These are phyloP conservation scores for Dyspetes luteomarginatus DNA, from an alignment of 2,888 invertebrate genomes.

Conservation along the genomic window DNA sequence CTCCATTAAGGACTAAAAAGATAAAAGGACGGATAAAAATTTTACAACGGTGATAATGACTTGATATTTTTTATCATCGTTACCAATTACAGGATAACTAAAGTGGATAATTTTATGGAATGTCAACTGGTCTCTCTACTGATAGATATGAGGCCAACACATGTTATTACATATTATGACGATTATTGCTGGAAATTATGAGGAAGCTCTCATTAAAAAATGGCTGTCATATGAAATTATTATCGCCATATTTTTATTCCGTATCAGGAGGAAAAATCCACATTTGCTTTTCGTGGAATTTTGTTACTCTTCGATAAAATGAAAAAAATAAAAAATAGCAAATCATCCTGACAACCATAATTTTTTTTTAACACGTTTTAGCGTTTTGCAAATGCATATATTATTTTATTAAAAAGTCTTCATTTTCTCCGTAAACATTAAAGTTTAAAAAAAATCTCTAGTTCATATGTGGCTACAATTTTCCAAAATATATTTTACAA, in stretches of 20 bases:
- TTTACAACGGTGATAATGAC: not conserved
- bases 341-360: no score
- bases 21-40: not conserved
- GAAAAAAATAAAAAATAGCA: no score
- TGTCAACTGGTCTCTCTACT: not conserved
- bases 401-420: no score
- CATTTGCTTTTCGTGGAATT: not conserved
- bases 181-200: constrained; percentile 1
- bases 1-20: not conserved
- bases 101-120: not conserved
- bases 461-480: no score
- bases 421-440: no score
- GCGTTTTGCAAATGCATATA: no score
- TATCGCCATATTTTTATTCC: constrained; percentile 10
- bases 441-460: no score
- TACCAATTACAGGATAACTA: not conserved
- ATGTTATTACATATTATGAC: not conserved
- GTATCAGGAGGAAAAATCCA: not conserved
- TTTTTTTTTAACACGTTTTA: no score
- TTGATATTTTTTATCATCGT: not conserved
- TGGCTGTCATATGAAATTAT: constrained; percentile 13
- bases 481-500: no score
- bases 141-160: not conserved
- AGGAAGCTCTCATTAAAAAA: not conserved
- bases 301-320: not conserved